phyloP scores from a whole-genome alignment of 2,113 vertebrate genomes.

The Gopherus flavomarginatus region DNA sequence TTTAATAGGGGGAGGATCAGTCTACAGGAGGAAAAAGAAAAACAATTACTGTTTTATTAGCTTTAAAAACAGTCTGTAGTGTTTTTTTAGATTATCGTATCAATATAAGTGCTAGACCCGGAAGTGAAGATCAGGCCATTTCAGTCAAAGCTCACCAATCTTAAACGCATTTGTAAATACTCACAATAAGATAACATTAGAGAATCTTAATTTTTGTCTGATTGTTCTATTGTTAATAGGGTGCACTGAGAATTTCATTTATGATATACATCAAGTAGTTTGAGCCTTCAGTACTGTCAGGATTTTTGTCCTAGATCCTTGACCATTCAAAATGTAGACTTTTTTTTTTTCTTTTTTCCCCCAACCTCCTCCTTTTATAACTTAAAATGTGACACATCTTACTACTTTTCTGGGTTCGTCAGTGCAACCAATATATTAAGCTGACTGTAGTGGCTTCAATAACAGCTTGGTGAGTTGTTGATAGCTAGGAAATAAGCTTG shows the following conservation, averaged over 20 bases:
- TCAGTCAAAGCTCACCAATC: too few species aligned
- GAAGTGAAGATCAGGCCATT: neutral
- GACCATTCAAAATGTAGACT: neutral
- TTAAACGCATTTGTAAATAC: neutral
- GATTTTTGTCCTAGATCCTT: neutral
- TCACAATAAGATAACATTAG: neutral
- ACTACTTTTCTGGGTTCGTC: neutral
- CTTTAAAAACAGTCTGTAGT: neutral
- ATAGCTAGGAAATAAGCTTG: neutral
- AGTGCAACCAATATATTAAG: neutral
- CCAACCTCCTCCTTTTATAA: too few species aligned
- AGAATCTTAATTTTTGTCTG: neutral
- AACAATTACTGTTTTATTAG: neutral
- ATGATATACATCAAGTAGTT: neutral
- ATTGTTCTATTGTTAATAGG: neutral
- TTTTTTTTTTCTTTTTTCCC: fast-evolving
- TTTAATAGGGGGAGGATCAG: neutral
- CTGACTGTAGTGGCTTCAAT: neutral
- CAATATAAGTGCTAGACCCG: neutral
- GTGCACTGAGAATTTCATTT: neutral
- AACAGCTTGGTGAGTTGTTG: neutral
- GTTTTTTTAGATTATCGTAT: neutral
- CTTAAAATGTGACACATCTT: neutral
- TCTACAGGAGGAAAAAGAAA: fast-evolving
- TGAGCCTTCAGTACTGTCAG: neutral